Evolutionary conservation across 92 coral and sea anemone species (phyloP).

Genomic region (Meandrina meandrites): DNA sequence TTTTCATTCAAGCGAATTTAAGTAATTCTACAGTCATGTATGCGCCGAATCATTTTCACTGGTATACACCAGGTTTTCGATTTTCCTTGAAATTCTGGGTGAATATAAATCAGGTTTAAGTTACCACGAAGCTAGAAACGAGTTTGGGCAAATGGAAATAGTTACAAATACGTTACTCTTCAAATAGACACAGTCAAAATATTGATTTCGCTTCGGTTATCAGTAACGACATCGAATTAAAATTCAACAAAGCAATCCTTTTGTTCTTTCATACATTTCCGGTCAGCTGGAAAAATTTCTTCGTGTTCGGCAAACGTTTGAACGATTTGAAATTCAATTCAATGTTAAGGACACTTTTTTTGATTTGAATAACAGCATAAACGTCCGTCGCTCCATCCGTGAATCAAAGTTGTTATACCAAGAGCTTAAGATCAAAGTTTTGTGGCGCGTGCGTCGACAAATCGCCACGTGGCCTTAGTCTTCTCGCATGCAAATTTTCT

Average conservation of each 20-base stretch:
- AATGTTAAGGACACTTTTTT: background rate
- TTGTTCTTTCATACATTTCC: background rate
- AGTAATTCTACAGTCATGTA: no score
- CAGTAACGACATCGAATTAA: background rate
- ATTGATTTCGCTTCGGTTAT: background rate
- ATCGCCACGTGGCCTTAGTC: constrained; percentile 41
- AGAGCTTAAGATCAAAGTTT: background rate
- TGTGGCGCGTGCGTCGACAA: constrained; percentile 19
- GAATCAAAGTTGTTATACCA: background rate
- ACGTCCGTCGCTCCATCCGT: background rate
- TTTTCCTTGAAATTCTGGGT: background rate
- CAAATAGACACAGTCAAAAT: background rate
- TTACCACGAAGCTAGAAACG: background rate
- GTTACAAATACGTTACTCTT: background rate
- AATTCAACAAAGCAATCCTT: background rate
- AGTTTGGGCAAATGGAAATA: background rate
- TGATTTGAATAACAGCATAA: background rate
- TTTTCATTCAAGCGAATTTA: no score
- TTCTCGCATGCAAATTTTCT: constrained; percentile 36
- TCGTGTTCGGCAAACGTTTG: background rate
- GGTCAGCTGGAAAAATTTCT: background rate
- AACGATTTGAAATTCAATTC: background rate
- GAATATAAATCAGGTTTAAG: background rate
- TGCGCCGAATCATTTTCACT: background rate
- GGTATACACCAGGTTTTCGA: background rate